A percentile compares a stretch with the other conserved stretches of the same genome.
These are phyloP conservation scores for Habrosyne pyritoides DNA, from an alignment of 2,888 invertebrate genomes.

Conservation along the genomic window DNA sequence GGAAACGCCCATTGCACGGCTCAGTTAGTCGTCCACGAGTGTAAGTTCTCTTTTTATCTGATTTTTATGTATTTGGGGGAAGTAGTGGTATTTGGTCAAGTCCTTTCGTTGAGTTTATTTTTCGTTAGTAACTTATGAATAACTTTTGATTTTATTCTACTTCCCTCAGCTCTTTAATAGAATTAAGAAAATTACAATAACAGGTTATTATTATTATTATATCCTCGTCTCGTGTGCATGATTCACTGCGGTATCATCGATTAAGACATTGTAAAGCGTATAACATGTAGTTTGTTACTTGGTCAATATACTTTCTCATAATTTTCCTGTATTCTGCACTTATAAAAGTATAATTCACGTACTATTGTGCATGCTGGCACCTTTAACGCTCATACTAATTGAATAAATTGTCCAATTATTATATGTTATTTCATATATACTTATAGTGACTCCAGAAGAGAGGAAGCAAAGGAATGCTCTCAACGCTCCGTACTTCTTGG, in stretches of 20 bases:
- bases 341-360: conserved; percentile 28
- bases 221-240: conserved; percentile 49
- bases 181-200: not conserved
- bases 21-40: conserved; percentile 92
- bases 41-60: conserved; percentile 80
- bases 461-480: conserved; percentile 86
- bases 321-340: conserved; percentile 71
- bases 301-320: conserved; percentile 43
- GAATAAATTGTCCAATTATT: not conserved
- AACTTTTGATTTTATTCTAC: not conserved
- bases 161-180: not conserved
- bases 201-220: conserved; percentile 5
- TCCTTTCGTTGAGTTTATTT: not conserved
- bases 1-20: conserved; percentile 94
- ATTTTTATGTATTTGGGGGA: conserved; percentile 21
- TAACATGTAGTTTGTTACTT: conserved; percentile 65
- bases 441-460: conserved; percentile 88
- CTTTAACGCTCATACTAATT: not conserved
- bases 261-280: conserved; percentile 78
- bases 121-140: not conserved
- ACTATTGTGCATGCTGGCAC: conserved; percentile 28
- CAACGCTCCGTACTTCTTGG: conserved; percentile 92
- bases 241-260: conserved; percentile 61
- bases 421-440: conserved; percentile 6
- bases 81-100: conserved; percentile 8